A percentile compares a stretch with the other conserved stretches of the same genome.
phyloP scores from a whole-genome alignment of 2,888 invertebrate genomes.

The Sylvicola fuscatus region DNA sequence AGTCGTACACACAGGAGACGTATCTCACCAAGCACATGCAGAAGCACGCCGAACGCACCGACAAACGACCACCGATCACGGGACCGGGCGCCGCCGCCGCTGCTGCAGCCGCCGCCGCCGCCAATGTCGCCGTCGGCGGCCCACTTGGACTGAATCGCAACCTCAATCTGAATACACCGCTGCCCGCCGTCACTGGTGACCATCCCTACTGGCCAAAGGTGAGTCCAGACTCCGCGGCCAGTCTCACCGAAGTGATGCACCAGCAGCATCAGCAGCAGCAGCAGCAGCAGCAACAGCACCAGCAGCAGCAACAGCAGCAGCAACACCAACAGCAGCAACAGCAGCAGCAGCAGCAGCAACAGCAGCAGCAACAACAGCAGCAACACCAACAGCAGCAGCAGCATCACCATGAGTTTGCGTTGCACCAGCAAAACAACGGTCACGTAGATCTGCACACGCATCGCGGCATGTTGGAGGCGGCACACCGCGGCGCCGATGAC shows the following conservation, averaged over 20 bases:
- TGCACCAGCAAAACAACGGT: conserved; percentile 22
- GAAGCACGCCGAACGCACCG: conserved; percentile 86
- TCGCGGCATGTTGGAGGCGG: conserved; percentile 5
- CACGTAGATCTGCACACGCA: conserved; percentile 6
- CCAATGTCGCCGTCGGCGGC: neutral
- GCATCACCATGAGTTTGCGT: conserved; percentile 26
- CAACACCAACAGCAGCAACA: conserved; percentile 6
- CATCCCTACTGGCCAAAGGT: conserved; percentile 77
- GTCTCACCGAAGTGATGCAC: conserved; percentile 36
- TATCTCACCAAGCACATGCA: conserved; percentile 99
- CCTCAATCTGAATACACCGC: conserved; percentile 8
- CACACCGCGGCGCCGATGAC: conserved; percentile 4
- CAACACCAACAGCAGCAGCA: conserved; percentile 34
- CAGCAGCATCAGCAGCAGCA: conserved; percentile 31
- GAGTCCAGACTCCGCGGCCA: conserved; percentile 51
- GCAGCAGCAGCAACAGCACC: conserved; percentile 11
- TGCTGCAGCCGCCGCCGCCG: conserved; percentile 12
- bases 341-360: conserved; percentile 6
- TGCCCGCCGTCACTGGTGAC: conserved; percentile 31
- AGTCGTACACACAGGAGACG: conserved; percentile 98
- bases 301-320: conserved; percentile 9
- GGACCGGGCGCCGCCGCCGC: conserved; percentile 16
- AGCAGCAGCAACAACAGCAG: conserved; percentile 5
- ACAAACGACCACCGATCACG: conserved; percentile 70
- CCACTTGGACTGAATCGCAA: conserved; percentile 11